A percentile compares a stretch with the other conserved stretches of the same genome.
Conservation (phyloP, 35 echinoderm and acorn worm genomes). For the Heliocidaris erythrogramma region DNA sequence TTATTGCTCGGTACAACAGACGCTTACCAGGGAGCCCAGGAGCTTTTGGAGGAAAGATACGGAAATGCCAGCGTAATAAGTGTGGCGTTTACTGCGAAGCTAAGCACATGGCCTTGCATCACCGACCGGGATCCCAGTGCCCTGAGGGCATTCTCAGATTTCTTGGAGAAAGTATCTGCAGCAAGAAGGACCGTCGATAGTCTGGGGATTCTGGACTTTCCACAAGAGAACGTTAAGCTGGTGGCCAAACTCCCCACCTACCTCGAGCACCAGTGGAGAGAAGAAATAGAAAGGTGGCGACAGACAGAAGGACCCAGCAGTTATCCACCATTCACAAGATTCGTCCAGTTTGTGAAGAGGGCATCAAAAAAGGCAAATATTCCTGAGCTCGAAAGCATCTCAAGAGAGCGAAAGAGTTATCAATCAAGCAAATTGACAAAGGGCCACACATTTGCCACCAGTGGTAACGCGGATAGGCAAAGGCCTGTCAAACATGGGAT, state of each 20-base stretch:
- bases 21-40: slow-evolving; percentile 37
- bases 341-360: slow-evolving; percentile 25
- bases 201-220: slow-evolving; percentile 40
- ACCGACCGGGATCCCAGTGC: slow-evolving; percentile 21
- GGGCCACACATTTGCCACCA: slow-evolving; percentile 27
- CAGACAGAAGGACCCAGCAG: background rate
- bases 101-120: no score
- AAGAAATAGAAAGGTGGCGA: background rate
- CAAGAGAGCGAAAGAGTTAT: background rate
- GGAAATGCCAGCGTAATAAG: slow-evolving; percentile 48
- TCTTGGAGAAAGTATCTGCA: slow-evolving; percentile 30
- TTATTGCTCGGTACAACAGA: no score
- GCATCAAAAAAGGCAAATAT: slow-evolving; percentile 51
- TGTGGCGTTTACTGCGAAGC: slow-evolving; percentile 21
- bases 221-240: slow-evolving; percentile 49
- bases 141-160: slow-evolving; percentile 44
- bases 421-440: background rate
- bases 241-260: slow-evolving; percentile 45
- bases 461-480: background rate
- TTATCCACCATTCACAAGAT: slow-evolving; percentile 48
- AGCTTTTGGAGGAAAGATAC: slow-evolving; percentile 36
- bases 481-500: background rate
- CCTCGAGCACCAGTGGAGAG: slow-evolving; percentile 52
- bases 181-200: no score
- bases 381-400: slow-evolving; percentile 27